Evolutionary conservation across 2,797 vertebrate species (phyloP), one percentile per base, ranked within the genome.

Genomic region (Gobio occitaniae): DNA sequence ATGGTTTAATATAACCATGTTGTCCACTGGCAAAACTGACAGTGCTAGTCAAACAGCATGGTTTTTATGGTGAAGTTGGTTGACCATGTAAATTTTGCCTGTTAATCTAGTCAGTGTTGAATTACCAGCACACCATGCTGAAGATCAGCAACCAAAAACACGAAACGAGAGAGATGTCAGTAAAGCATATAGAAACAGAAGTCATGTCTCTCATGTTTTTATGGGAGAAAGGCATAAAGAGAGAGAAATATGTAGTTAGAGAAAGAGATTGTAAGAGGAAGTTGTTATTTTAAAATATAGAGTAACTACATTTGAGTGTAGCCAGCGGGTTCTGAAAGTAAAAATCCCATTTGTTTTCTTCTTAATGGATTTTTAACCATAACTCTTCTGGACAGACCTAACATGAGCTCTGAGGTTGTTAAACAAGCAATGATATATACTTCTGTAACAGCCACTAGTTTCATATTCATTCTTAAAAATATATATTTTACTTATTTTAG

Each of bases 311-410:
- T 61, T 17, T 17, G 54, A 44, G 13, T 61, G 21, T 63, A 78
- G 76, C 38, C 56, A 63, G 76, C 2, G 15, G 56, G 56, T 47
- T 63, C 56, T 61, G 13, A 78, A 78, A 63, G 56, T 78, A 78
- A 78, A 78, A 78, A 78, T 78, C 4, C 8, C 38, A 63, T 78
- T 78, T 47, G 56, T 78, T 78, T 78, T 78, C n/a, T 78, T 41
- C 13, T 29, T 63, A 63, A 63, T 78, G 38, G 38, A 17, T 47
- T 78, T 78, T 78, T 63, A 78, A 47, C 21, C 38, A 47, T 63
- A 63, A 25, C 21, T 29, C 38, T 29, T 78, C 15, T 41, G n/a
- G 52, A 76, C 74, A 63, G 54, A 47, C 21, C 38, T 47, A 44
- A 61, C 38, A 44, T 61, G 75, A 44, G 38, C 75, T 78, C 13